Base-by-base conservation (phyloP, 2,113 vertebrate genomes). In the Siniperca knerii region DNA sequence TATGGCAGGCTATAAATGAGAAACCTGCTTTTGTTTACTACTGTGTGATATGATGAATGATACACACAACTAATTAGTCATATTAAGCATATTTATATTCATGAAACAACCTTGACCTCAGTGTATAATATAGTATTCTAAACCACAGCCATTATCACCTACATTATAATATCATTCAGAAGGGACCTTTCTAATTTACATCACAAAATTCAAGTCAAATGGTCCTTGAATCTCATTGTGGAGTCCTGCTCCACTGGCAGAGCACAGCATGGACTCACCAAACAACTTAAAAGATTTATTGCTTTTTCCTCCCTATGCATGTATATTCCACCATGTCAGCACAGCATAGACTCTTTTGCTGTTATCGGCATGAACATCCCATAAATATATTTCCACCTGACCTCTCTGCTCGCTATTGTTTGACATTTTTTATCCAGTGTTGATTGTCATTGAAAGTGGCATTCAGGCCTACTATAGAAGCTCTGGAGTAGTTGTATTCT, bases 241-340 rank as follows among this genome's bases (percentile, higher is more conserved):
- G 29, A 73, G 21, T 4, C 61, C 40, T 44, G 29, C 61, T 70
- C 72, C 50, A 2, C 65, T 18, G 21, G 55, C 65, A 46, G 54
- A 3, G 4, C 1, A 21, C 52, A 42, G 46, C 29, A 3, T 10
- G 0, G 29, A 55, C 57, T 44, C 37, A 35, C 60, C 60, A 44
- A 69, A 82, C 48, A 72, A 61, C 65, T 52, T 71, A 0, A 60
- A 78, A 79, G 55, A 87, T 83, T 66, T 79, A 84, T 79, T 23
- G 70, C 68, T 50, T 67, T 75, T 25, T 48, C 37, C 66, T 79
- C 64, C 44, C n/a, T 46, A 2, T 4, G 44, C 75, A n/a, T 76
- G 60, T 61, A 8, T 64, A 54, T 68, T 73, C 76, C 67, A 50
- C 61, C 40, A 58, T 73, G 69, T 68, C 64, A 66, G 46, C 52